Evolutionary conservation across 2,113 vertebrate genomes (phyloP), one percentile per base, ranked within the genome.

Genomic region (Ochotona princeps): DNA sequence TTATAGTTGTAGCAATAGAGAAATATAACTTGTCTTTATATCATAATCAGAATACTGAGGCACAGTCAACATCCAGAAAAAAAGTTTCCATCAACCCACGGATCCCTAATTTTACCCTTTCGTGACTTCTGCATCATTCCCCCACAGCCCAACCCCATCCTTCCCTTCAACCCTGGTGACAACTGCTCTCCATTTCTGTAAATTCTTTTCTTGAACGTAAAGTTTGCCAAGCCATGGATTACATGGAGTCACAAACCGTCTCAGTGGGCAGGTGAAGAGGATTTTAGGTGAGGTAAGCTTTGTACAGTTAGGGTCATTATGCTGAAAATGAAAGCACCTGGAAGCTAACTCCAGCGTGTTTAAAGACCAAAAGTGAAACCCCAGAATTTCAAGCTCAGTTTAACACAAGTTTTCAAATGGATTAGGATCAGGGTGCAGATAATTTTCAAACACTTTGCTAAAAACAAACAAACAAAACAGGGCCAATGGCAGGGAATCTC

Each of bases 401-500:
- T 32, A 67, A 69, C 18, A 78, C 2, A 15, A 75, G 21, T 76
- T 89, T 95, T 78, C 49, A 75, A 49, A 67, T 18, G 83, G 86
- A 92, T 61, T 51, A 92, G 87, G 84, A 92, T 94, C 65, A 87
- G 95, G 94, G 63, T 44, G 67, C 14, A 91, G 44, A 66, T 65
- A 79, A 82, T 65, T 89, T 82, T 94, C 80, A 93, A 85, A 81
- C 83, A 26, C 47, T 75, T 85, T 12, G 44, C 76, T 74, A 83
- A 89, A 89, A 47, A 38, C 32, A 65, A 60, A 75, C 73, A 51
- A 35, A 61, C 28, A n/a, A 82, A 76, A n/a, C 70, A 66, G 35
- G 15, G 30, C 65, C 63, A 90, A 74, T 11, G 73, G 60, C 81
- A 94, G 79, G 92, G 94, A 87, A 69, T 83, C 82, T 84, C 85